These are phyloP conservation scores for Delia radicum DNA, from an alignment of 1,140 invertebrate species.

Conservation along the genomic window DNA sequence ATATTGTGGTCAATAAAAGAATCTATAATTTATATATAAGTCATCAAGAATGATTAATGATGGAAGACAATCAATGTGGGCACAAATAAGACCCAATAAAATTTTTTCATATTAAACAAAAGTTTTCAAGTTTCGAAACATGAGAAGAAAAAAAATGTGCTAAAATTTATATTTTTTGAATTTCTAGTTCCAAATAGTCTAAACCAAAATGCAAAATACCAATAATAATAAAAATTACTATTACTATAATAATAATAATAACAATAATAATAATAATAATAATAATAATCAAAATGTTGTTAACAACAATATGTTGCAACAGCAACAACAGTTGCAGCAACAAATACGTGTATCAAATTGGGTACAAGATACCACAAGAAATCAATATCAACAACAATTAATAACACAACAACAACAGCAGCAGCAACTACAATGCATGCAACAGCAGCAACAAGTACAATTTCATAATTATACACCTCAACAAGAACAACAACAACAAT, in stretches of 20 bases:
- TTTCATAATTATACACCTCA: conserved; percentile 28
- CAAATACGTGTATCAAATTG: conserved; percentile 30
- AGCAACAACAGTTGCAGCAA: conserved; percentile 33
- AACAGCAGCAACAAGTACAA: conserved; percentile 31
- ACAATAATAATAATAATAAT: conserved; percentile 32
- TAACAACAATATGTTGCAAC: conserved; percentile 31
- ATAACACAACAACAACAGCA: conserved; percentile 25
- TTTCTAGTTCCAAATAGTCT: not conserved
- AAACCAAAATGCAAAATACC: conserved; percentile 34
- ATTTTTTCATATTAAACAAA: no score
- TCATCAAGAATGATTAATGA: no score
- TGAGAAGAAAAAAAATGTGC: not conserved
- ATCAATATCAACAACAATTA: conserved; percentile 13
- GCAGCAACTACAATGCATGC: conserved; percentile 30
- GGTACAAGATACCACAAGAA: not conserved
- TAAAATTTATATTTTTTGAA: not conserved
- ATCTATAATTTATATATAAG: not conserved
- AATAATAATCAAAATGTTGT: conserved; percentile 34
- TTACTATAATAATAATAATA: conserved; percentile 16
- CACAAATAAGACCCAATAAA: no score
- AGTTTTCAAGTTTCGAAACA: not conserved
- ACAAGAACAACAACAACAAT: conserved; percentile 28
- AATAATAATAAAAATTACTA: conserved; percentile 26
- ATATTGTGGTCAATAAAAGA: not conserved
- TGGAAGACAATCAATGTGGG: no score